A percentile compares a stretch with the other conserved stretches of the same genome.
Conservation (phyloP, 1,140 invertebrate genomes). For the Drosophila ananassae region DNA sequence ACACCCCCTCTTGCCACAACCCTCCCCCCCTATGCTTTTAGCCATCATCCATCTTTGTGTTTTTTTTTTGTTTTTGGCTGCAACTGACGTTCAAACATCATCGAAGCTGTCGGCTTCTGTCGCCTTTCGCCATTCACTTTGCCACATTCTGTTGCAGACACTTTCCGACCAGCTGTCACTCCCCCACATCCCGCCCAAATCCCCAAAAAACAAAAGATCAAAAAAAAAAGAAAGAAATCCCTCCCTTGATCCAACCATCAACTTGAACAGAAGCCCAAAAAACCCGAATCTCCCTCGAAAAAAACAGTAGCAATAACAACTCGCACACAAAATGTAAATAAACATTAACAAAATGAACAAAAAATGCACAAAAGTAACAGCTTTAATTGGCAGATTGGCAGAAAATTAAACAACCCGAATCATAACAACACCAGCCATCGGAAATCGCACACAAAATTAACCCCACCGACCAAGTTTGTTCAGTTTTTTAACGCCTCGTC, state of each 20-base stretch:
- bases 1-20: not conserved
- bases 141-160: conserved; percentile 34
- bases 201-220: not conserved
- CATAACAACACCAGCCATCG: not conserved
- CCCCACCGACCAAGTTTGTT: conserved; percentile 48
- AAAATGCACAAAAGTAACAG: conserved; percentile 13
- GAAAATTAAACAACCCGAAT: conserved; percentile 32
- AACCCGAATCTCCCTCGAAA: conserved; percentile 1
- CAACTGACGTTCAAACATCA: conserved; percentile 35
- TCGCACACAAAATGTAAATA: conserved; percentile 61
- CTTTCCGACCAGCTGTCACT: conserved; percentile 45
- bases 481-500: conserved; percentile 42
- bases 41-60: not conserved
- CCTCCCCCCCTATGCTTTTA: not conserved
- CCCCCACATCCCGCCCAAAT: not conserved
- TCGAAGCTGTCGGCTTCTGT: conserved; percentile 22
- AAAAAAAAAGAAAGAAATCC: no score
- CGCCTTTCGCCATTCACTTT: conserved; percentile 13
- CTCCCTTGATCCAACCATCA: not conserved
- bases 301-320: conserved; percentile 55
- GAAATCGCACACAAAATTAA: conserved; percentile 20
- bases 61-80: conserved; percentile 8
- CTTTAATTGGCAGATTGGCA: conserved; percentile 54
- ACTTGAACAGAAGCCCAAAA: conserved; percentile 14
- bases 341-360: conserved; percentile 42